Conservation (phyloP, 2,888 invertebrate genomes). For the Mechanitis mazaeus region DNA sequence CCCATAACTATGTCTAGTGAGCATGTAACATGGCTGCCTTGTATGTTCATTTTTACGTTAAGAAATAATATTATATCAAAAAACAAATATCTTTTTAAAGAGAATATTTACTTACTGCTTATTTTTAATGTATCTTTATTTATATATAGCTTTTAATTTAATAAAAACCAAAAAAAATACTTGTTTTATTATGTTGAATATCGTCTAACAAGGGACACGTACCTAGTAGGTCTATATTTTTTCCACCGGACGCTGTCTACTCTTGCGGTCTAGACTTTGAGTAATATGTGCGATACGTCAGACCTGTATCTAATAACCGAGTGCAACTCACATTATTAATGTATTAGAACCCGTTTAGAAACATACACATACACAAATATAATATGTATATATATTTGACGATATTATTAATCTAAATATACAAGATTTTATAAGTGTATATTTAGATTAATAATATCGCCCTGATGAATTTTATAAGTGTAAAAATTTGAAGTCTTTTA, state of each 20-base stretch:
- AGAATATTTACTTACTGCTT: no score
- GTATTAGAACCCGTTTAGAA: constrained; percentile 3
- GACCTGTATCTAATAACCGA: constrained; percentile 17
- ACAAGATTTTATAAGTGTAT: no score
- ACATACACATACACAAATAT: neutral
- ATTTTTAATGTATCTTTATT: no score
- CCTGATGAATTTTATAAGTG: no score
- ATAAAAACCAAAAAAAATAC: no score
- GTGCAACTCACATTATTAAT: constrained; percentile 8
- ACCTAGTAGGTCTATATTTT: constrained; percentile 13
- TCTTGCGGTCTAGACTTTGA: constrained; percentile 23
- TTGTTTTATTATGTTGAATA: no score
- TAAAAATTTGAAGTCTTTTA: no score
- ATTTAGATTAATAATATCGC: no score
- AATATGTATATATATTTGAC: neutral
- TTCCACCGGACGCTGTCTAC: constrained; percentile 24
- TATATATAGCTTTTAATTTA: no score
- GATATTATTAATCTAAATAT: no score
- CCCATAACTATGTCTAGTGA: constrained; percentile 29
- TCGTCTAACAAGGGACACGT: constrained; percentile 4
- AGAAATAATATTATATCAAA: neutral
- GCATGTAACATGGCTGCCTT: constrained; percentile 6
- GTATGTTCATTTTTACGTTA: constrained; percentile 6
- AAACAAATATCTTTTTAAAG: no score
- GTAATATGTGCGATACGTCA: constrained; percentile 23